Evolutionary conservation across 1,140 invertebrate species (phyloP).

Genomic region (Caenorhabditis elegans): WBcel235 BX284605.5:5846501-5847000

Average conservation of each 20-base stretch:
- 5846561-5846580: too few relatives aligned
- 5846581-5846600: too few relatives aligned
- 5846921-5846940: neutral
- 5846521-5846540: too few relatives aligned
- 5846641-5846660: too few relatives aligned
- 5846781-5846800: neutral
- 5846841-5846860: neutral
- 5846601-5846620: too few relatives aligned
- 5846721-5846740: neutral
- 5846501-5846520: too few relatives aligned
- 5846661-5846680: too few relatives aligned
- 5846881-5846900: slow-evolving; percentile 22
- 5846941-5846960: neutral
- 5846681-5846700: too few relatives aligned
- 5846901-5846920: neutral
- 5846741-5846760: neutral
- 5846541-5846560: too few relatives aligned
- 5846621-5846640: too few relatives aligned
- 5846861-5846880: slow-evolving; percentile 31
- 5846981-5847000: slow-evolving; percentile 28
- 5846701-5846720: too few relatives aligned
- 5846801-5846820: neutral
- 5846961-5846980: slow-evolving; percentile 2
- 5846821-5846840: neutral
- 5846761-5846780: neutral